phyloP scores from a whole-genome alignment of 2,797 vertebrate species.

The Euthynnus affinis region DNA sequence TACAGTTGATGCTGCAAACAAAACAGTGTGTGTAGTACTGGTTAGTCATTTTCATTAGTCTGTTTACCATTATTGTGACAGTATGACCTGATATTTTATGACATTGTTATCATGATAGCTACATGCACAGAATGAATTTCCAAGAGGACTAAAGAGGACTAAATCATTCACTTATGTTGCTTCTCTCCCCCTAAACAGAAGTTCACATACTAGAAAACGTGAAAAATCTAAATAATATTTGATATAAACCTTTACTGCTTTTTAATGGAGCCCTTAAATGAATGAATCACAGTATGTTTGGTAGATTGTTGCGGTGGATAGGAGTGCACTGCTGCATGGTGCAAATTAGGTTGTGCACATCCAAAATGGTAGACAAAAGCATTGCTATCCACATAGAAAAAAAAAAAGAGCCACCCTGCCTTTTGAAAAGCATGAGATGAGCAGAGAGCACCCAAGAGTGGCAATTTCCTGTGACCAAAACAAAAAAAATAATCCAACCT shows the following conservation, averaged over 20 bases:
- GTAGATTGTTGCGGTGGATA: not conserved
- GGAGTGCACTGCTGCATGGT: not conserved
- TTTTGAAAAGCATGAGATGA: not conserved
- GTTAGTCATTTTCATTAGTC: not conserved
- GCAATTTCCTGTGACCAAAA: slow-evolving; percentile 2
- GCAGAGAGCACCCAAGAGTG: not conserved
- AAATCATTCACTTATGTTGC: not conserved
- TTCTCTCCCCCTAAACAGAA: not conserved
- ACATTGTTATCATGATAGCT: not conserved
- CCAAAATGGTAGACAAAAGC: not conserved
- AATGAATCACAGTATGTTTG: not conserved
- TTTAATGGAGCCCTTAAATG: not conserved
- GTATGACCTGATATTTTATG: slow-evolving; percentile 11
- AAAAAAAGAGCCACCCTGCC: not conserved
- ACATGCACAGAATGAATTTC: not conserved
- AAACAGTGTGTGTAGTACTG: too few relatives aligned
- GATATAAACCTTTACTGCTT: not conserved
- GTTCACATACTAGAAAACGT: not conserved
- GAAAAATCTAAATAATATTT: too few relatives aligned
- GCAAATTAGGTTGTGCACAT: not conserved
- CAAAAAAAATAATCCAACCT: not conserved
- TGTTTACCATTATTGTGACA: not conserved
- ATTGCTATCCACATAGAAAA: not conserved
- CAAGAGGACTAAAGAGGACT: not conserved
- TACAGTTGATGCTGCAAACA: too few relatives aligned